These are phyloP conservation scores for Phoxinus phoxinus DNA, from an alignment of 2,113 vertebrate genomes.

Conservation along the genomic window DNA sequence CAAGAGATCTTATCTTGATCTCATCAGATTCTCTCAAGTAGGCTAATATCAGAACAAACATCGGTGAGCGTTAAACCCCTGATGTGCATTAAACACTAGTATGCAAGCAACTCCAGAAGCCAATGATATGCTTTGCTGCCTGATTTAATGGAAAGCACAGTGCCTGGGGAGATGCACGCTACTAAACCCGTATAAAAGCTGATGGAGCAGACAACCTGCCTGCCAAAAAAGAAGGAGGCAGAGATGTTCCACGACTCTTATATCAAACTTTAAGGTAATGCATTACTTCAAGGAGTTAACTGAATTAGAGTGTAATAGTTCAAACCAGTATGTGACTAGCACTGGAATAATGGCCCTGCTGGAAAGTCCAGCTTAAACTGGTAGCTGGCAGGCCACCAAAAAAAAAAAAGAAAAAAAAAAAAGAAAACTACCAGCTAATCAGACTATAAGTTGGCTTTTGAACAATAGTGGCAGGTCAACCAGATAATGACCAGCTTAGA, in stretches of 20 bases:
- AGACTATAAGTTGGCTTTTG: background rate
- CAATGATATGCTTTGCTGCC: constrained; percentile 49
- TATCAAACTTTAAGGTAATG: constrained; percentile 12
- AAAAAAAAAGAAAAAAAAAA: background rate
- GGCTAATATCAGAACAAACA: constrained; percentile 25
- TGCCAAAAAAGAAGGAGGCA: constrained; percentile 40
- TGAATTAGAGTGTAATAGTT: background rate
- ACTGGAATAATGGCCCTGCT: background rate
- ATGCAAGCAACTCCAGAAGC: constrained; percentile 36
- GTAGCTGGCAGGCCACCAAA: background rate
- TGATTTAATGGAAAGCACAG: constrained; percentile 52
- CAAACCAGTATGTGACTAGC: background rate
- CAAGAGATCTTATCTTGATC: constrained; percentile 35
- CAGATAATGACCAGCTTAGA: background rate
- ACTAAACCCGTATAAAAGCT: constrained; percentile 35
- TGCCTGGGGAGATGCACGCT: constrained; percentile 30
- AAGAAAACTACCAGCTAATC: background rate
- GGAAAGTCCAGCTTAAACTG: background rate
- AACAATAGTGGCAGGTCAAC: background rate
- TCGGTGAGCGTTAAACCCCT: constrained; percentile 26
- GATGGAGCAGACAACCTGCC: constrained; percentile 31
- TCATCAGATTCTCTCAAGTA: constrained; percentile 43
- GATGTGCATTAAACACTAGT: constrained; percentile 49
- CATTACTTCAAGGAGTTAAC: background rate
- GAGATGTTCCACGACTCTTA: constrained; percentile 5